Evolutionary conservation across 2,888 invertebrate genomes (phyloP).

Genomic region (Allolobophora icterica): DNA sequence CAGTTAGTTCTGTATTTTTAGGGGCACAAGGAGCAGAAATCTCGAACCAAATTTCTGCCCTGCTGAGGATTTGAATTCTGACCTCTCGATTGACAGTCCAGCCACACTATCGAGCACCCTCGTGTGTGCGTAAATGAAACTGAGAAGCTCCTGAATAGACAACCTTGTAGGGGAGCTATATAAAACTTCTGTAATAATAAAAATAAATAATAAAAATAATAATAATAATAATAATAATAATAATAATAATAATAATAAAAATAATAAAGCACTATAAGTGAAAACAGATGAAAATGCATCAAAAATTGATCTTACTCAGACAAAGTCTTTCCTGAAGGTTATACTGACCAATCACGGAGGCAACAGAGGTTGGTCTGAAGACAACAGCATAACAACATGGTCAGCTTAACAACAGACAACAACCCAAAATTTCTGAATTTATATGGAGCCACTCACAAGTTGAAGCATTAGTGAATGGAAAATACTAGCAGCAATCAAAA

Average conservation of each 20-base stretch:
- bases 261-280: neutral
- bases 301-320: conserved; percentile 69
- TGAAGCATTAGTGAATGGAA: neutral
- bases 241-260: no score
- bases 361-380: conserved; percentile 72
- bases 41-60: neutral
- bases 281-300: neutral
- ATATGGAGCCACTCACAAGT: neutral
- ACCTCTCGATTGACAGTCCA: no score
- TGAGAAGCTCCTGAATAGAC: no score
- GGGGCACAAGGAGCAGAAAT: no score
- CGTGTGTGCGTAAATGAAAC: neutral
- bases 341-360: conserved; percentile 64
- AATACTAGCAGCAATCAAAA: neutral
- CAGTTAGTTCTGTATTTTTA: no score
- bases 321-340: conserved; percentile 84
- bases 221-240: no score
- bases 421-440: neutral
- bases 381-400: conserved; percentile 65
- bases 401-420: neutral
- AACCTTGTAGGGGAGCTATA: no score
- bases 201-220: no score
- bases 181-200: no score
- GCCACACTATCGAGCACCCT: no score
- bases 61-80: neutral